Evolutionary conservation across 2,888 invertebrate genomes (phyloP).

Genomic region (Oscheius sp.): DNA sequence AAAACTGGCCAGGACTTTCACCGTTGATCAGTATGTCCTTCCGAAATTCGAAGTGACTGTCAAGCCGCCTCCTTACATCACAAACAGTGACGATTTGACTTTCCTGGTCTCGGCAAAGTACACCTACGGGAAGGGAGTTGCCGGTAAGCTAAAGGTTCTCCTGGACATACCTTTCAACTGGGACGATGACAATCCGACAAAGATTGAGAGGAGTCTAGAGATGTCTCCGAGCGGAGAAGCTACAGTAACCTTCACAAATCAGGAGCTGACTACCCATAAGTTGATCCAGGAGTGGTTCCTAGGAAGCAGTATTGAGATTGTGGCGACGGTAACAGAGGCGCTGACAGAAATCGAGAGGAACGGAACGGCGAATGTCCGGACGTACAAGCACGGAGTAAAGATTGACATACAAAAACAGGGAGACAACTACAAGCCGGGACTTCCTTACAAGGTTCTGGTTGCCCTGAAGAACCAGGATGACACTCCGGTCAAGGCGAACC

Average conservation of each 20-base stretch:
- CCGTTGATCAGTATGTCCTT: conserved; percentile 83
- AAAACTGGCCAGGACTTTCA: conserved; percentile 78
- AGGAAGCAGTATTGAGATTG: conserved; percentile 85
- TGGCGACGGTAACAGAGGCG: conserved; percentile 90
- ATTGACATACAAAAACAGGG: conserved; percentile 85
- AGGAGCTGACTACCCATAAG: conserved; percentile 66
- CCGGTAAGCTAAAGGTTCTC: conserved; percentile 76
- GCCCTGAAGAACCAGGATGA: conserved; percentile 71
- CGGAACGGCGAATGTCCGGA: conserved; percentile 77
- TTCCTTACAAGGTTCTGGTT: conserved; percentile 84
- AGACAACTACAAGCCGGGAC: conserved; percentile 87
- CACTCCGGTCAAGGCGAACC: conserved; percentile 63
- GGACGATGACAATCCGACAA: conserved; percentile 49
- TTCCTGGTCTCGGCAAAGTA: conserved; percentile 87
- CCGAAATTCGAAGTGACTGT: conserved; percentile 92
- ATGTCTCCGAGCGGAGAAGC: conserved; percentile 68
- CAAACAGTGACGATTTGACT: conserved; percentile 84
- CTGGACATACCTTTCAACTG: conserved; percentile 62
- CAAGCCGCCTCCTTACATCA: conserved; percentile 84
- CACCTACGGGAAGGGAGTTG: conserved; percentile 79
- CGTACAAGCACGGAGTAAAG: conserved; percentile 84
- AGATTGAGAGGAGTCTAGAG: conserved; percentile 66
- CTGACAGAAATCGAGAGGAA: conserved; percentile 79
- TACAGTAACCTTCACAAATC: conserved; percentile 68
- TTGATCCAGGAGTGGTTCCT: too few relatives aligned